Base-by-base conservation (phyloP, 2,888 invertebrate genomes). In the Poecilus cupreus region DNA sequence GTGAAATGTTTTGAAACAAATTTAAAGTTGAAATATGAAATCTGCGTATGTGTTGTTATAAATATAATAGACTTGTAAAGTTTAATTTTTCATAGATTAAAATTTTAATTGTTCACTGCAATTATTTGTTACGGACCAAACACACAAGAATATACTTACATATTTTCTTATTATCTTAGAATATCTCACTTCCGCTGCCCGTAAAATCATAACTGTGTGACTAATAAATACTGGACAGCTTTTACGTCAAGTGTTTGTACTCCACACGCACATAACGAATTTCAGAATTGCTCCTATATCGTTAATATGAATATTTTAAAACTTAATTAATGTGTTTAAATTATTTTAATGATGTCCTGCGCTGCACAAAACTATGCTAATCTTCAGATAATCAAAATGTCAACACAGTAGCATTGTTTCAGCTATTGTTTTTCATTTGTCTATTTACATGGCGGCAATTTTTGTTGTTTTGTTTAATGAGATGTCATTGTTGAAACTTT, bases 161-260 rank as follows among this genome's bases (percentile, higher is more conserved):
- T 72, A 72, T 70, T 80, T 80, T 80, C 72, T 80, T 72, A 70
- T 80, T 80, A 80, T 80, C 80, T 80, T 72, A 43, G 80, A 80
- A 80, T 80, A 80, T 80, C 70, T 80, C 8, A 80, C 60, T 80
- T 80, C 80, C 80, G 80, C 26, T 80, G 64, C 64, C 80, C 49
- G 80, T 80, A 80, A 80, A 80, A 80, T 80, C 80, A 80, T 80
- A 80, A 80, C 32, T 39, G 80, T 80, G 80, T 80, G 80, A 80
- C 80, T 80, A 80, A 80, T 80, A 80, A 80, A 80, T 80, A 54
- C 80, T 51, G 80, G 72, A 77, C 72, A 72, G 32, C 72, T 43
- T 72, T 68, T 72, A 46, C 72, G 72, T 72, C 68, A 68, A 68
- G 68, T 68, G 39, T 68, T 11, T 20, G 20, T 20, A 72, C 46